A percentile compares a stretch with the other conserved stretches of the same genome.
Evolutionary conservation across 2,888 invertebrate genomes (phyloP).

Genomic region (Caenorhabditis angaria): DNA sequence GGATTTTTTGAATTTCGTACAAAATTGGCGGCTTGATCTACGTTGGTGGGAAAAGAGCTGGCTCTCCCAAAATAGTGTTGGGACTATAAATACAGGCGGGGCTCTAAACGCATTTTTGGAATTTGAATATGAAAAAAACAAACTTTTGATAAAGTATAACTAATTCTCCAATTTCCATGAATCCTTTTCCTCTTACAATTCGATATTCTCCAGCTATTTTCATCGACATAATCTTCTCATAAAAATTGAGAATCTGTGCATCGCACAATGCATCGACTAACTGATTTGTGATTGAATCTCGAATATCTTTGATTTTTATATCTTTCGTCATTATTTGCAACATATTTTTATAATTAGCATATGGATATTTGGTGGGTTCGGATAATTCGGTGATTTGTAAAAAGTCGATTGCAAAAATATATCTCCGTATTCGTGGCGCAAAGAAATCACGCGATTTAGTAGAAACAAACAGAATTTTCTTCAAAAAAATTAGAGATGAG

Average conservation of each 20-base stretch:
- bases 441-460: conserved; percentile 8
- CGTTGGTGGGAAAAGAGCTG: too few relatives aligned
- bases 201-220: conserved; percentile 17
- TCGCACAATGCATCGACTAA: conserved; percentile 20
- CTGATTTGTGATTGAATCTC: conserved; percentile 32
- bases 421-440: conserved; percentile 22
- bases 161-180: conserved; percentile 24
- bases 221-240: conserved; percentile 21
- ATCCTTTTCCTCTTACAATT: conserved; percentile 26
- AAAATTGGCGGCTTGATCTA: too few relatives aligned
- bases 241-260: conserved; percentile 22
- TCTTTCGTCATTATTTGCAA: conserved; percentile 22
- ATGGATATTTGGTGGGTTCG: conserved; percentile 17
- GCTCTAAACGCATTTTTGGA: not conserved
- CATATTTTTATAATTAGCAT: conserved; percentile 20
- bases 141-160: conserved; percentile 33
- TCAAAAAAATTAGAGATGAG: too few relatives aligned
- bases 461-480: conserved; percentile 31
- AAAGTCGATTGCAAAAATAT: conserved; percentile 36
- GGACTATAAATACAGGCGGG: too few relatives aligned
- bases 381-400: not conserved
- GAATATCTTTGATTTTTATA: conserved; percentile 27
- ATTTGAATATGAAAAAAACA: not conserved
- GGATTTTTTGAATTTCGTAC: too few relatives aligned
- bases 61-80: too few relatives aligned